These are phyloP conservation scores for Exaiptasia diaphana DNA, from an alignment of 64 coral and sea anemone species.

Conservation along the genomic window DNA sequence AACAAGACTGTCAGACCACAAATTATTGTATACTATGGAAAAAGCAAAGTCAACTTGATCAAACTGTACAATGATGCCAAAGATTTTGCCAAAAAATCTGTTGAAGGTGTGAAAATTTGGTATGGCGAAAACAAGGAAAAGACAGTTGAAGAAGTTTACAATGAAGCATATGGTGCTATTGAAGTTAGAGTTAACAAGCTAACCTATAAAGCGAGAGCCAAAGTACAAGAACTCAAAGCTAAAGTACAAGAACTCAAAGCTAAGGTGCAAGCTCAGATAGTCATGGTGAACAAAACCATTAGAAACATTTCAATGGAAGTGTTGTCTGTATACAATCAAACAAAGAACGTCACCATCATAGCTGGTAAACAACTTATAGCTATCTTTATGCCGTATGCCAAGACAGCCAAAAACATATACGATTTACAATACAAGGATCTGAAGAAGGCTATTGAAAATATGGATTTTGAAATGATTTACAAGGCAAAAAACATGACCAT, in stretches of 20 bases:
- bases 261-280: slow-evolving; percentile 17
- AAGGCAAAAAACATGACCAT: slow-evolving; percentile 41
- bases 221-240: slow-evolving; percentile 3
- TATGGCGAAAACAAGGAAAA: slow-evolving; percentile 83
- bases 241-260: slow-evolving; percentile 15
- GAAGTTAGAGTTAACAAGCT: slow-evolving; percentile 21
- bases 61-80: slow-evolving; percentile 32
- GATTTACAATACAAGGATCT: slow-evolving; percentile 16
- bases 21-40: slow-evolving; percentile 30
- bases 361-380: slow-evolving; percentile 57
- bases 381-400: slow-evolving; percentile 57
- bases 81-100: slow-evolving; percentile 4
- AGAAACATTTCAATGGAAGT: slow-evolving; percentile 51
- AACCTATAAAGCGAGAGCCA: slow-evolving; percentile 2
- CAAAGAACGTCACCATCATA: slow-evolving; percentile 41
- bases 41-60: slow-evolving; percentile 40
- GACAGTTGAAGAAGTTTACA: slow-evolving; percentile 73
- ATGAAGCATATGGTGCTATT: slow-evolving; percentile 50
- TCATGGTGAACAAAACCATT: slow-evolving; percentile 67
- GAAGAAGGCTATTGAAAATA: slow-evolving; percentile 34
- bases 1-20: slow-evolving; percentile 58
- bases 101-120: slow-evolving; percentile 58
- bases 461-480: background rate
- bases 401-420: slow-evolving; percentile 40
- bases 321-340: slow-evolving; percentile 61